Evolutionary conservation across 2,113 vertebrate genomes (phyloP), one percentile per base, ranked within the genome.

Genomic region (Crotalus viridis): DNA sequence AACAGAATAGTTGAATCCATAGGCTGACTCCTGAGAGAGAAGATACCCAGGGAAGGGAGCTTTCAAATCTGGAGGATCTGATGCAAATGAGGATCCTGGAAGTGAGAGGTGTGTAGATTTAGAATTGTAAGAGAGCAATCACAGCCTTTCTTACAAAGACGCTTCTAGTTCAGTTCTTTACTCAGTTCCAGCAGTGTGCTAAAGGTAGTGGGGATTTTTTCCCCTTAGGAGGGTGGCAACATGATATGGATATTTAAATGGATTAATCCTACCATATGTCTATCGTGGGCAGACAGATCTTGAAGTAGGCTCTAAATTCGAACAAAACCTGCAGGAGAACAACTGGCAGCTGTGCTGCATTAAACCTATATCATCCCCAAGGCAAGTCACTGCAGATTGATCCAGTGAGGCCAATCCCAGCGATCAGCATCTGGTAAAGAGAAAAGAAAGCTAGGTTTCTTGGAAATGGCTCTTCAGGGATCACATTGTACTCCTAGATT

Each of bases 401-500:
- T 89, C 90, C 46, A 48, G 4, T 46, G 93, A 87, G 87, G 56
- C 87, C 15, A 55, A 92, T 86, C 85, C 91, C 81, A 52, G 0
- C 0, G 4, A 85, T 69, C 48, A 81, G 88, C 85, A 89, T 85
- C 91, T 93, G 81, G 95, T 89, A 87, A 89, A 28, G 17, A 87
- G 4, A 1, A n/a, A 39, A 89, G 89, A 43, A 19, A 54, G 39
- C 0, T 6, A 87, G 61, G 91, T 95, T 95, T 91, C 95, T 94
- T 95, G 95, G 93, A 95, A 93, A 46, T 93, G 26, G 93, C 94
- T 91, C 93, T 43, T 8, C 52, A 55, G 87, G 0, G n/a, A 96
- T 95, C 96, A 90, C 93, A 93, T 85, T 93, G 88, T 64, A n/a
- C 88, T 88, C 54, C 86, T 94, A 12, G 56, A 64, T 98, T 97